These are phyloP conservation scores for Lepus americanus DNA, from an alignment of 2,113 vertebrate species.

Conservation along the genomic window DNA sequence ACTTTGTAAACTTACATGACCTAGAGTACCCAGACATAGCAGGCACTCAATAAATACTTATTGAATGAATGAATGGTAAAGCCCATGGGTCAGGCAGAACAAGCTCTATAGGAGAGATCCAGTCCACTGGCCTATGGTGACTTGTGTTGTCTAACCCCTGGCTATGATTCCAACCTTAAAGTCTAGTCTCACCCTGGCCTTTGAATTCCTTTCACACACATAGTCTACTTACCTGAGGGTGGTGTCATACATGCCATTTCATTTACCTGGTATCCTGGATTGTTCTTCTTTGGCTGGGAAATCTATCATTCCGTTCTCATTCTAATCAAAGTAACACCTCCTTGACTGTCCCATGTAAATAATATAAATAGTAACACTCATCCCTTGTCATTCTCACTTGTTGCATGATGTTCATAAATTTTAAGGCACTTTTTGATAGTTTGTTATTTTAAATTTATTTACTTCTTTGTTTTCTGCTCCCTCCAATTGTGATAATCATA, in stretches of 20 bases:
- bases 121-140: neutral
- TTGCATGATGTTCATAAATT: neutral
- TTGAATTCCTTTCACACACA: neutral
- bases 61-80: neutral
- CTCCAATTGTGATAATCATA: neutral
- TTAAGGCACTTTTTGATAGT: neutral
- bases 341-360: neutral
- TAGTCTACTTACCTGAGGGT: neutral
- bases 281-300: neutral
- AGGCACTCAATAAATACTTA: neutral
- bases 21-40: neutral
- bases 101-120: constrained; percentile 19
- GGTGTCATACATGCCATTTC: neutral
- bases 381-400: neutral
- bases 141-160: neutral
- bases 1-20: neutral
- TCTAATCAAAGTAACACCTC: neutral
- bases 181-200: neutral
- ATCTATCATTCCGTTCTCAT: neutral
- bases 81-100: neutral
- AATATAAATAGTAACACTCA: neutral
- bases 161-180: neutral
- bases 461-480: neutral
- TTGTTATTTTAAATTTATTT: neutral
- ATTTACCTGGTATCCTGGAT: neutral